Evolutionary conservation across 2,888 invertebrate genomes (phyloP).

Genomic region (Parochlus steinenii): DNA sequence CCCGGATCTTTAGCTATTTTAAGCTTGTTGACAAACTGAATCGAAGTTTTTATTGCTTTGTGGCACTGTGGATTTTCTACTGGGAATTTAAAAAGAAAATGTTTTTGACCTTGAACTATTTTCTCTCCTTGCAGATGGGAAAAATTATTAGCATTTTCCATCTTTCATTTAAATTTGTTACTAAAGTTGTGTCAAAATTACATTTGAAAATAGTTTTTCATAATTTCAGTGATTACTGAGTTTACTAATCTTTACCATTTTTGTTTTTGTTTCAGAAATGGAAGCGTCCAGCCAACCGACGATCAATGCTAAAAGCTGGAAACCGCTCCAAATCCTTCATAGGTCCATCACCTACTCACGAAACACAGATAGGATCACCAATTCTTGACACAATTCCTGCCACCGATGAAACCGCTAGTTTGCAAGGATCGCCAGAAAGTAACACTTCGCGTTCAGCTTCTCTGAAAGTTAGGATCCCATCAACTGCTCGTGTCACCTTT

Average conservation of each 20-base stretch:
- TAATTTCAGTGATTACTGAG: neutral
- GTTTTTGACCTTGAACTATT: no score
- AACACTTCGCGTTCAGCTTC: conserved; percentile 58
- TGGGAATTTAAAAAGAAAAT: no score
- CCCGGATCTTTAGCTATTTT: no score
- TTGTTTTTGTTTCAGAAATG: conserved; percentile 19
- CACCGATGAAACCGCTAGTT: conserved; percentile 26
- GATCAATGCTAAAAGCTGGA: conserved; percentile 35
- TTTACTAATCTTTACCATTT: conserved; percentile 3
- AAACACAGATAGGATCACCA: conserved; percentile 38
- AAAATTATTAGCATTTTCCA: no score
- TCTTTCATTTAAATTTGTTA: no score
- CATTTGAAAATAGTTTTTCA: no score
- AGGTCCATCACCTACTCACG: conserved; percentile 47
- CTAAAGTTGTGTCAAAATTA: no score
- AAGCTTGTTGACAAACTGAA: no score
- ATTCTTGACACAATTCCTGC: conserved; percentile 31
- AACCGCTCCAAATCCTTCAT: conserved; percentile 65
- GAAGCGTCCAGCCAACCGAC: conserved; percentile 25
- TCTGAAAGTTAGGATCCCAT: conserved; percentile 35
- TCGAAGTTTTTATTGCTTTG: no score
- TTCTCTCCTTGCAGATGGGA: no score
- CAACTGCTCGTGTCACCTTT: conserved; percentile 26
- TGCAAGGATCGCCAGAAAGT: conserved; percentile 48
- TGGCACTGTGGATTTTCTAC: no score